Evolutionary conservation across 2,797 vertebrate genomes (phyloP).

Genomic region (Tokudaia muenninki): DNA sequence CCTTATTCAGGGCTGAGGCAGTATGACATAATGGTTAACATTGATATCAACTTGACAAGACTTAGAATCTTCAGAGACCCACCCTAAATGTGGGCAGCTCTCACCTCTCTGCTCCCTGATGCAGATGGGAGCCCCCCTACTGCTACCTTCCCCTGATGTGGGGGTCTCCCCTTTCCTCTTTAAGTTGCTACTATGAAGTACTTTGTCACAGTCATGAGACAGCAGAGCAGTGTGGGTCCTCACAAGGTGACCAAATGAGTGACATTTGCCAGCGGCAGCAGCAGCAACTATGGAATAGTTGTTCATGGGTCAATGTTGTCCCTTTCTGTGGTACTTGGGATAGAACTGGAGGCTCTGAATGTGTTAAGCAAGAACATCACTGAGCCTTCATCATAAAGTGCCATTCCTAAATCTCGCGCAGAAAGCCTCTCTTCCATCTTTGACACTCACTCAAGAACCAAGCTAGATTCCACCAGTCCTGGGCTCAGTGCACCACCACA

Average conservation of each 20-base stretch:
- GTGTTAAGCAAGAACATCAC: neutral
- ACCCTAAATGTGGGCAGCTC: neutral
- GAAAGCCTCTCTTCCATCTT: neutral
- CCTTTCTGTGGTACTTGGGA: neutral
- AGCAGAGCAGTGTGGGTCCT: neutral
- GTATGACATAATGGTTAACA: neutral
- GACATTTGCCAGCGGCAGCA: accelerated
- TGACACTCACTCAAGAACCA: neutral
- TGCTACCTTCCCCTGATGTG: neutral
- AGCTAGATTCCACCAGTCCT: neutral
- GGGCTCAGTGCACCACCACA: neutral
- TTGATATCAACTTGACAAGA: neutral
- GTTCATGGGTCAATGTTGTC: too few relatives aligned
- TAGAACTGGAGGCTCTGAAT: neutral
- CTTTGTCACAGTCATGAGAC: neutral
- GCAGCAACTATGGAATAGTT: neutral
- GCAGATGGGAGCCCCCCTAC: neutral
- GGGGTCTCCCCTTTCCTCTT: neutral
- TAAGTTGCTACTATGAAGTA: too few relatives aligned
- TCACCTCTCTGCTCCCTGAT: neutral
- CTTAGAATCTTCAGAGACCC: neutral
- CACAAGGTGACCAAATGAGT: neutral
- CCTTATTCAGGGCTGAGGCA: neutral
- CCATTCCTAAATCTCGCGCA: neutral
- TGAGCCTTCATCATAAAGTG: neutral